Evolutionary conservation across 2,888 invertebrate genomes (phyloP), one percentile per base, ranked within the genome.

Genomic region (Tetramorium bicarinatum): DNA sequence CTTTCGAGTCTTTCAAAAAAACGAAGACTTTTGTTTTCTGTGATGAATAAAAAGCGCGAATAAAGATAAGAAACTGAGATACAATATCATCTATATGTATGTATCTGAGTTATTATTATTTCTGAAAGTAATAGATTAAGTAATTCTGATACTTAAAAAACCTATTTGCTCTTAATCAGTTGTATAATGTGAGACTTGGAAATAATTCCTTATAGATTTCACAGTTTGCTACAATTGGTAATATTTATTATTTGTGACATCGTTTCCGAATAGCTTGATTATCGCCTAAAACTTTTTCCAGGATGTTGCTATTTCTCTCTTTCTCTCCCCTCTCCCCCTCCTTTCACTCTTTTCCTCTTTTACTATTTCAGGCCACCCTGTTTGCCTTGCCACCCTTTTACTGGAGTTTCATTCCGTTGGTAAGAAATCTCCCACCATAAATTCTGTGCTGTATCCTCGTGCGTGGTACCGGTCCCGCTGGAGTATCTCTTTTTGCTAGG

Each of bases 371-470:
- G 41, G n/a, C 76, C 47, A 77, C 54, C 41, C 41, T 54, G 49
- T 29, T 29, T 49, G 52, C 59, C 52, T 47, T 56, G 8, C 18
- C 62, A 29, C 83, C 64, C 61, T 59, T 83, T 83, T 72, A 52
- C 77, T 61, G 62, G 52, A 66, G 76, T 77, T 79, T 66, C 69
- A 29, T 59, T 67, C 69, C 61, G 64, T 49, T 71, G 75, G 85
- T 85, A 84, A 89, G 88, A 90, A 90, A 91, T 90, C 89, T 87
- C 61, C 74, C 84, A 85, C 84, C 87, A 92, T 92, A 92, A 91
- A 92, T 92, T 84, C 85, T 85, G 29, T 44, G 4, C 18, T 71
- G 64, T 85, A 87, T 85, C 86, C 87, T 75, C 86, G 87, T 85
- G 85, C 86, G 88, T 81, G 85, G 86, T 82, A 74, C 85, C 83